phyloP scores from a whole-genome alignment of 2,113 vertebrate species.

The Onychorhynchus coronatus region DNA sequence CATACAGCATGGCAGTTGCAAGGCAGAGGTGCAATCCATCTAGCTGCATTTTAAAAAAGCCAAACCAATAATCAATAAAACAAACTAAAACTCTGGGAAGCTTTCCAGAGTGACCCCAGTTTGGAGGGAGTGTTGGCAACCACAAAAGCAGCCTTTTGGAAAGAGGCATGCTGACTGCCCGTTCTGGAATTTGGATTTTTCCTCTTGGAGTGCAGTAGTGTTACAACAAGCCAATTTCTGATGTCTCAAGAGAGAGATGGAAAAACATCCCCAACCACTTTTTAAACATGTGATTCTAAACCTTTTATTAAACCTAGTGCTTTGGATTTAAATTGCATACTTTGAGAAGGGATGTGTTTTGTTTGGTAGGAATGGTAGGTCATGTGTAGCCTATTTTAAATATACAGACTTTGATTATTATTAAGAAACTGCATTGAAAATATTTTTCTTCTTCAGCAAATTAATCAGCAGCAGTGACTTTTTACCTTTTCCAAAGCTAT shows the following conservation, averaged over 20 bases:
- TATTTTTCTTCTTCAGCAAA: neutral
- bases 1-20: neutral
- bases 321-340: neutral
- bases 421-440: neutral
- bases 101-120: neutral
- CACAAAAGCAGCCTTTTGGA: neutral
- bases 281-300: neutral
- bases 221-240: neutral
- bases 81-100: neutral
- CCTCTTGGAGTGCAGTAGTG: neutral
- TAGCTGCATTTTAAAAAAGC: neutral
- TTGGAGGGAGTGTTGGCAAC: neutral
- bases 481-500: neutral
- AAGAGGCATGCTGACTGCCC: neutral
- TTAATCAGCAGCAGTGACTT: neutral
- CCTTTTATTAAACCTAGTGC: neutral
- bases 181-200: neutral
- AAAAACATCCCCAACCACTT: neutral
- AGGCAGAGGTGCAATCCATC: neutral
- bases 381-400: neutral
- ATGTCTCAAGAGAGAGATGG: neutral
- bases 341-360: neutral
- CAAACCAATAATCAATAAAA: neutral
- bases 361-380: neutral
- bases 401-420: neutral